A percentile compares a stretch with the other conserved stretches of the same genome.
Conservation (phyloP, 2,797 vertebrate species). For the Thripadectes ignobilis region DNA sequence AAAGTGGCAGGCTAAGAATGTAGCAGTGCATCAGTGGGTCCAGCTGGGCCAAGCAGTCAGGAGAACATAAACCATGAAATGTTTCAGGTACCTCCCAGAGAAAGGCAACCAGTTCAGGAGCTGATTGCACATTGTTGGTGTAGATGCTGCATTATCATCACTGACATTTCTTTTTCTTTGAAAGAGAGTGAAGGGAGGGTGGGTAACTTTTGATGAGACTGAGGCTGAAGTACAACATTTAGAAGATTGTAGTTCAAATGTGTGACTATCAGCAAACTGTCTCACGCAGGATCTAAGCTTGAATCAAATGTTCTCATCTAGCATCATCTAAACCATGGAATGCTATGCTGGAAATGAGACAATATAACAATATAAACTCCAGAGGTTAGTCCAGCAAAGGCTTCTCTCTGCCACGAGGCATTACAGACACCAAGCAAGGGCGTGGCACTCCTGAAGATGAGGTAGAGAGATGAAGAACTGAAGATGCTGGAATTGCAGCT, state of each 20-base stretch:
- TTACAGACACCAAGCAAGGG: constrained; percentile 1
- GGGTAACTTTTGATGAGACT: background rate
- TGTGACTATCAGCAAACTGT: background rate
- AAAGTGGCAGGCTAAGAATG: background rate
- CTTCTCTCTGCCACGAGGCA: background rate
- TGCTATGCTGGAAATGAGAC: background rate
- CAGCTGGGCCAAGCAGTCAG: background rate
- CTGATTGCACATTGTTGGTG: background rate
- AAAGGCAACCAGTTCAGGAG: background rate
- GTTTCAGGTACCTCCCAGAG: background rate
- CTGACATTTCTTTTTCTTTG: background rate
- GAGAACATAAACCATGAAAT: background rate
- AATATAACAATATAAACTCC: background rate
- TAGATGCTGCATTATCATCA: background rate
- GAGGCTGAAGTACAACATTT: background rate
- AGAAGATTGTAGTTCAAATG: background rate
- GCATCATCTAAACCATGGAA: background rate
- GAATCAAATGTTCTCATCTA: background rate
- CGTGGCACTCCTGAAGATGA: background rate
- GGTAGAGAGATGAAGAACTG: background rate
- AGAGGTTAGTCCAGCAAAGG: background rate
- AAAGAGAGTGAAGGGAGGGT: background rate
- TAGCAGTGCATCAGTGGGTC: background rate
- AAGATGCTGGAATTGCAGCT: background rate
- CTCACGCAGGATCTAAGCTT: background rate